phyloP scores from a whole-genome alignment of 2,888 invertebrate species.

The Labia minor region DNA sequence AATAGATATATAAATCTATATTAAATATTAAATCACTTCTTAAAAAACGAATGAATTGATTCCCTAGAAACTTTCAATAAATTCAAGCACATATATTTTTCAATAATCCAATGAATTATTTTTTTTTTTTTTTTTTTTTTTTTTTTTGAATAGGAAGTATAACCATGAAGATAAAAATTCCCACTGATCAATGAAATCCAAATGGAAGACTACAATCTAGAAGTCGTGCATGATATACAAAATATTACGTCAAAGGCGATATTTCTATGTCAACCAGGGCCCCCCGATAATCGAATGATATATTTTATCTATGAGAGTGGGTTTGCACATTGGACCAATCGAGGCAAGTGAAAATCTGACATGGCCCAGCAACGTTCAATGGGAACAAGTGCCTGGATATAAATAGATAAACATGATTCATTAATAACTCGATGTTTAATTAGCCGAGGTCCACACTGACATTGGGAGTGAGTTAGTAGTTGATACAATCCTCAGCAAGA shows the following conservation, averaged over 20 bases:
- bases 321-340: constrained; percentile 7
- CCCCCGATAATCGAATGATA: constrained; percentile 1
- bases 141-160: too few relatives aligned
- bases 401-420: constrained; percentile 13
- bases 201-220: background rate
- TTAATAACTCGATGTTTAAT: constrained; percentile 13
- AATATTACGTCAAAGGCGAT: background rate
- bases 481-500: background rate
- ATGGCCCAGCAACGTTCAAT: background rate
- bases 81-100: too few relatives aligned
- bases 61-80: too few relatives aligned
- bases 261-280: background rate
- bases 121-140: too few relatives aligned
- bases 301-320: background rate
- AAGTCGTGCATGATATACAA: background rate
- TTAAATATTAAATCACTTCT: too few relatives aligned
- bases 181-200: too few relatives aligned
- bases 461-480: background rate
- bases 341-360: background rate
- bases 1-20: too few relatives aligned
- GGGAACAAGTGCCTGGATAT: constrained; percentile 1
- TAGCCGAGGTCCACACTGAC: background rate
- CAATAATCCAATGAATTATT: too few relatives aligned
- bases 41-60: too few relatives aligned
- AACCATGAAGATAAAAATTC: too few relatives aligned